Conservation (phyloP, 1,140 invertebrate species). For the Heterodera schachtii region DNA sequence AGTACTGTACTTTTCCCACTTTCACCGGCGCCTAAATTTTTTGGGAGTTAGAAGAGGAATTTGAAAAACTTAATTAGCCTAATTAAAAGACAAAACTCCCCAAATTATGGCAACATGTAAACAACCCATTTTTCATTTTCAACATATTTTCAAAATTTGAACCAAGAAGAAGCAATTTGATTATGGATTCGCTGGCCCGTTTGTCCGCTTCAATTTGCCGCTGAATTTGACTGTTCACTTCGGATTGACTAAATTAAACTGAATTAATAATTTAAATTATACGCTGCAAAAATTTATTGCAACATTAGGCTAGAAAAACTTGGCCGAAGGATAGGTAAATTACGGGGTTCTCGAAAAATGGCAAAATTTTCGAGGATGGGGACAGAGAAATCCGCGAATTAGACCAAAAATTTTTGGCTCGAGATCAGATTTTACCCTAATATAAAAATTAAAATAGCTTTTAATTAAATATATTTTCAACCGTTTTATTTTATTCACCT, state of each 20-base stretch:
- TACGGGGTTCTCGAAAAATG: too few species aligned
- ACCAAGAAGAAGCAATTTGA: conserved; percentile 53
- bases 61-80: neutral
- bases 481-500: neutral
- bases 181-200: conserved; percentile 50
- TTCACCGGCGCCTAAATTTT: conserved; percentile 46
- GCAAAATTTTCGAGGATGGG: neutral
- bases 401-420: too few species aligned
- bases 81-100: too few species aligned
- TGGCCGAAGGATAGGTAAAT: neutral
- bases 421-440: neutral
- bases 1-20: conserved; percentile 42
- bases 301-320: neutral
- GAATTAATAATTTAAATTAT: neutral
- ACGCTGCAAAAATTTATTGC: too few species aligned
- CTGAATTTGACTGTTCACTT: conserved; percentile 43
- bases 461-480: neutral
- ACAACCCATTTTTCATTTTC: neutral
- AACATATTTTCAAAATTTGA: neutral
- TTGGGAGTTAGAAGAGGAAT: neutral
- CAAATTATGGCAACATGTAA: too few species aligned
- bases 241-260: conserved; percentile 25
- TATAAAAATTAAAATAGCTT: conserved; percentile 9
- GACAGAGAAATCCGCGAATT: too few species aligned
- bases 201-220: conserved; percentile 43